Conservation (phyloP, 2,888 invertebrate genomes). For the Amiota communis region DNA sequence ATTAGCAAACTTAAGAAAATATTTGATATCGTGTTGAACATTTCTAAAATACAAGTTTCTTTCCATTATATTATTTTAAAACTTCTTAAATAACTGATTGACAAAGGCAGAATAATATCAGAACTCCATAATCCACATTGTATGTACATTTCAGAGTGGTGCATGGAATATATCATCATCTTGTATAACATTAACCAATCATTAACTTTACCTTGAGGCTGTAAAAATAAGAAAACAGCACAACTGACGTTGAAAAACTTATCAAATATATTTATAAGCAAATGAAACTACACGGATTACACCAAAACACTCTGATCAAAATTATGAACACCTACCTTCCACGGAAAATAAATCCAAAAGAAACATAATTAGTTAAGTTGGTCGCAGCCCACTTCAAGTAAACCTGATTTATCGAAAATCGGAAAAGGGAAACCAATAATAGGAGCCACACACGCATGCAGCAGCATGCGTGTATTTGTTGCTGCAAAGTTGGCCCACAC, state of each 20-base stretch:
- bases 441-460: no score
- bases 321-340: conserved; percentile 52
- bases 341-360: conserved; percentile 52
- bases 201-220: conserved; percentile 32
- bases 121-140: conserved; percentile 52
- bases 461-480: no score
- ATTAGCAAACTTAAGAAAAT: conserved; percentile 61
- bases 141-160: conserved; percentile 62
- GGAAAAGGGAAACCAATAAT: no score
- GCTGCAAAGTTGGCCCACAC: no score
- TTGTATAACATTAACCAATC: background rate
- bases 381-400: conserved; percentile 28
- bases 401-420: no score
- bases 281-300: background rate
- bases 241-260: background rate
- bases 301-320: background rate
- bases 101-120: background rate
- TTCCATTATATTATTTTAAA: background rate
- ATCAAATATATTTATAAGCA: background rate
- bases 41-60: conserved; percentile 28
- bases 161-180: conserved; percentile 66
- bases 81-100: background rate
- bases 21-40: conserved; percentile 33
- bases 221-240: conserved; percentile 22
- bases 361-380: conserved; percentile 49